Evolutionary conservation across 2,888 invertebrate species (phyloP), one percentile per base, ranked within the genome.

Genomic region (Zele albiditarsus): DNA sequence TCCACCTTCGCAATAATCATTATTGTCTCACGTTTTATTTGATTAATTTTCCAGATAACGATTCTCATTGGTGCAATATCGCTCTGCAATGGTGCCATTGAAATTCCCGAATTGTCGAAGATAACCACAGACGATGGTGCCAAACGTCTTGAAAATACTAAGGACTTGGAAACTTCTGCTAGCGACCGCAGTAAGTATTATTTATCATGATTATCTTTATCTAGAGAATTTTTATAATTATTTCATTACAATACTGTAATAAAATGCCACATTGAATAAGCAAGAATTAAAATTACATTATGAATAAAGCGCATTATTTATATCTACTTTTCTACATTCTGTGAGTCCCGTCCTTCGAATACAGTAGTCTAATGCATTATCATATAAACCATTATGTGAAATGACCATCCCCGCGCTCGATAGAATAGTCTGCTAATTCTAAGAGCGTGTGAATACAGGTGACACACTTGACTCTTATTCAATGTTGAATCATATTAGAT

Each of bases 101-200:
- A 82, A 53, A 66, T 70, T 25, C 25, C 79, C 1, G 81, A 82
- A 27, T 25, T 75, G 28, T 75, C 79, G 4, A 84, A 84, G 31
- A 31, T 81, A 16, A 63, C 73, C 16, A 23, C 69, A 20, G 69
- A 69, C 10, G 76, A 58, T 10, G 62, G 12, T 31, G 74, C 31
- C 2, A 78, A 81, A 57, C 76, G 74, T 68, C 68, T 71, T 46
- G 78, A 74, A 10, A 69, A 75, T 27, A 67, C 76, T 10, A 83
- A 84, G 73, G 86, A 86, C 75, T 79, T 86, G 72, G 80, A 80
- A 38, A 60, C 79, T 28, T 78, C 83, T 10, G 84, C 86, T n/a
- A 86, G 86, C 71, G 85, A 86, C 71, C 80, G 86, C 77, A 83
- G 86, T 86, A 79, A 84, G 83, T 76, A 68, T 65, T 27, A 67